Evolutionary conservation across 1,140 invertebrate species (phyloP).

Genomic region (Sipha flava): DNA sequence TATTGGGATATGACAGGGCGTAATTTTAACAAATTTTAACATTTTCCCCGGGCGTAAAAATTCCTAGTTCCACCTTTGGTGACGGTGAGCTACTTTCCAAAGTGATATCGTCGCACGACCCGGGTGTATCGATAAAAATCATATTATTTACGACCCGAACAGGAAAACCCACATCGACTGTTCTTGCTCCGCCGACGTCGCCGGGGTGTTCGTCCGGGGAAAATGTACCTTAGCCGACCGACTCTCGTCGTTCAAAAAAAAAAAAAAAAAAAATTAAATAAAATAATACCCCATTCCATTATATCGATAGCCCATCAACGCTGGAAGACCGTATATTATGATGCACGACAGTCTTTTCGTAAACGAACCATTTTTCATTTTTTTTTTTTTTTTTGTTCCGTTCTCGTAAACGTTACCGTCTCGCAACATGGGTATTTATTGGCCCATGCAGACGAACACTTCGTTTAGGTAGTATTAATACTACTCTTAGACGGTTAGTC

Average conservation of each 20-base stretch:
- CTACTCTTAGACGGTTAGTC: too few relatives aligned
- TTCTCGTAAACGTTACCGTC: too few relatives aligned
- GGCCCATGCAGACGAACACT: too few relatives aligned
- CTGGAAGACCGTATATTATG: background rate
- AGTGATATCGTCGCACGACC: background rate
- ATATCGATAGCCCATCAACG: background rate
- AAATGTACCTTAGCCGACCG: background rate
- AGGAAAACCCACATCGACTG: background rate
- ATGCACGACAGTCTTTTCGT: background rate
- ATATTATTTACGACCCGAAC: conserved; percentile 7
- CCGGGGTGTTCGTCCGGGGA: background rate
- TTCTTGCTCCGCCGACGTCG: background rate
- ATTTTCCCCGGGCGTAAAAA: too few relatives aligned
- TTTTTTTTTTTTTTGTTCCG: too few relatives aligned
- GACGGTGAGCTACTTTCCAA: background rate
- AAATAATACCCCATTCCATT: background rate
- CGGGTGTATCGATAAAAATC: conserved; percentile 10
- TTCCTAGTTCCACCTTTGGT: background rate
- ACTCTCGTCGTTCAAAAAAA: background rate
- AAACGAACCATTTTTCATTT: background rate
- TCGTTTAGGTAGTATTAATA: too few relatives aligned
- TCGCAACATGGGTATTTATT: too few relatives aligned
- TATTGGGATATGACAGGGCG: too few relatives aligned
- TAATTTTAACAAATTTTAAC: too few relatives aligned
- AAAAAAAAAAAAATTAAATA: too few relatives aligned